These are phyloP conservation scores for Engraulis encrasicolus DNA, from an alignment of 2,113 vertebrate genomes.

Conservation along the genomic window DNA sequence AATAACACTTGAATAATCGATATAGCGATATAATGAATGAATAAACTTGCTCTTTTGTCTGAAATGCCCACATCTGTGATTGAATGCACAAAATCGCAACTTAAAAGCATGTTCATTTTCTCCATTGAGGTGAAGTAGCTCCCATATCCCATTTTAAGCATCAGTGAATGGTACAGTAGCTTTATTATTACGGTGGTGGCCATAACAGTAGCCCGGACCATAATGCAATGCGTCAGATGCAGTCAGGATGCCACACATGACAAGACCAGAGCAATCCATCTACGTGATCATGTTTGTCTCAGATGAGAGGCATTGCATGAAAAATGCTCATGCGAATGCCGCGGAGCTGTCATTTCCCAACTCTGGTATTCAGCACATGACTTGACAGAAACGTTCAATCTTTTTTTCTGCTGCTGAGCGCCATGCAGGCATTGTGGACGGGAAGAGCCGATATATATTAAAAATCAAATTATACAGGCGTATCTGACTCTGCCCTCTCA, in stretches of 20 bases:
- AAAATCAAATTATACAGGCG: constrained; percentile 36
- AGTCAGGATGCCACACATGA: background rate
- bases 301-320: background rate
- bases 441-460: constrained; percentile 20
- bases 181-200: background rate
- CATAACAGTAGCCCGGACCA: background rate
- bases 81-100: background rate
- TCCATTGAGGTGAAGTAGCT: background rate
- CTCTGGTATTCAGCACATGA: background rate
- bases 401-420: background rate
- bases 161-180: background rate
- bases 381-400: background rate
- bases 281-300: background rate
- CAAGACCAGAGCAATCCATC: background rate
- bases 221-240: background rate
- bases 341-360: background rate
- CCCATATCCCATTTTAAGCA: background rate
- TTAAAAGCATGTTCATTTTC: background rate
- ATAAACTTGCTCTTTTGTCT: too few relatives aligned
- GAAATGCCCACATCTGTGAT: too few relatives aligned
- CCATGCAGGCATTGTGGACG: background rate
- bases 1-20: too few relatives aligned
- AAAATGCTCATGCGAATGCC: background rate
- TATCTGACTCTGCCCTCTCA: constrained; percentile 27
- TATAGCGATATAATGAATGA: too few relatives aligned